Evolutionary conservation across 2,888 invertebrate species (phyloP).

Genomic region (Psococerastis gibbosa): DNA sequence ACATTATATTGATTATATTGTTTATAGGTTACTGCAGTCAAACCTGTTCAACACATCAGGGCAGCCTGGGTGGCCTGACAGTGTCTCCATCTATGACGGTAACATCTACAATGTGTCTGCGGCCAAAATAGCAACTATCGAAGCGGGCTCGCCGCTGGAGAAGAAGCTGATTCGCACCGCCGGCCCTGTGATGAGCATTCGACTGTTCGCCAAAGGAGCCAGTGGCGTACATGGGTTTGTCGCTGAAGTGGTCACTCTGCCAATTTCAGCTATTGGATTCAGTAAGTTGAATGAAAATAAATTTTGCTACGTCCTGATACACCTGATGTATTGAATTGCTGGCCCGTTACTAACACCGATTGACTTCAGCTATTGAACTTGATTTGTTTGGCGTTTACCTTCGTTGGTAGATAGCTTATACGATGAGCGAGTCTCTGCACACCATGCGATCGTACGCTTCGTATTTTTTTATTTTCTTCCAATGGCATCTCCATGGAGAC

Average conservation of each 20-base stretch:
- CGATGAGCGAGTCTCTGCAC: no score
- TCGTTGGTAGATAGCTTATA: slow-evolving; percentile 4
- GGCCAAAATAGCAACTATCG: slow-evolving; percentile 35
- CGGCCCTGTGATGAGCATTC: slow-evolving; percentile 67
- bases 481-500: no score
- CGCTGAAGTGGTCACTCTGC: slow-evolving; percentile 88
- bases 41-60: slow-evolving; percentile 78
- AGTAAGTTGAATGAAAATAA: slow-evolving; percentile 39
- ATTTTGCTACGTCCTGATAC: slow-evolving; percentile 1
- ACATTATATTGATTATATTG: no score
- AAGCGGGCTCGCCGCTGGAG: slow-evolving; percentile 48
- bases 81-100: slow-evolving; percentile 75
- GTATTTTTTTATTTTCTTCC: no score
- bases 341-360: no score
- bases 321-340: no score
- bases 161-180: slow-evolving; percentile 56
- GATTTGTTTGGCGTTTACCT: slow-evolving; percentile 8
- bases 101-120: slow-evolving; percentile 69
- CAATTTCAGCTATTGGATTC: slow-evolving; percentile 76
- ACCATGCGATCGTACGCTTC: no score
- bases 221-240: slow-evolving; percentile 89
- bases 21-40: slow-evolving; percentile 72
- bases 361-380: slow-evolving; percentile 2
- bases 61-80: slow-evolving; percentile 63
- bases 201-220: slow-evolving; percentile 87